Evolutionary conservation across 1,140 invertebrate species (phyloP), one percentile per base, ranked within the genome.

Genomic region (Phenacoccus solenopsis): DNA sequence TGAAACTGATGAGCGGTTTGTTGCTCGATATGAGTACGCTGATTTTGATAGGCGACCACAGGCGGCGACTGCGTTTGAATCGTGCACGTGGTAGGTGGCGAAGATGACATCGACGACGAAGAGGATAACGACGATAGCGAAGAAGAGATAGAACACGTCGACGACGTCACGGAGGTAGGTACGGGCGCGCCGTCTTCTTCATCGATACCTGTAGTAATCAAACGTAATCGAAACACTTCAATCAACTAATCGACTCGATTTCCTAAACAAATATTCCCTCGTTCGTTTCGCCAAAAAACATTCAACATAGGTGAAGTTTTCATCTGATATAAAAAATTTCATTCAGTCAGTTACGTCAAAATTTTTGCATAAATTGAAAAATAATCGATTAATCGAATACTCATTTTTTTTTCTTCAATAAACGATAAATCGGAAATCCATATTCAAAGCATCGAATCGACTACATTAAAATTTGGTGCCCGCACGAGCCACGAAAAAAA

Each of bases 101-200:
- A 64, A 64, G 59, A 64, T 3, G 21, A 27, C 25, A 27, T 10
- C 4, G 59, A 64, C 22, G 59, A 24, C 10, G 10, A 16, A 9
- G 59, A 24, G 9, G 59, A 64, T 16, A 27, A 25, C 12, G 25
- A 27, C 2, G 59, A 64, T 25, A 27, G 25, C 2, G 25, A 27
- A 13, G 49, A 30, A 27, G 64, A 74, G 67, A 74, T 70, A 27
- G 76, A 67, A 30, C 75, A 69, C 21, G 79, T 78, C n/a, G 76
- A 70, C 69, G 79, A 77, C 20, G 75, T 72, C 10, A 75, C 73
- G 25, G 80, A 73, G 61, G 80, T 78, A 61, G 73, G 78, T 70
- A 80, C 78, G 38, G 79, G 81, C 67, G 79, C 78, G 69, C 81
- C 80, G 72, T 83, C 81, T 56, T 83, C 82, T 24, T 82, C 81